Evolutionary conservation across 2,797 vertebrate species (phyloP).

Genomic region (Carduelis carduelis): DNA sequence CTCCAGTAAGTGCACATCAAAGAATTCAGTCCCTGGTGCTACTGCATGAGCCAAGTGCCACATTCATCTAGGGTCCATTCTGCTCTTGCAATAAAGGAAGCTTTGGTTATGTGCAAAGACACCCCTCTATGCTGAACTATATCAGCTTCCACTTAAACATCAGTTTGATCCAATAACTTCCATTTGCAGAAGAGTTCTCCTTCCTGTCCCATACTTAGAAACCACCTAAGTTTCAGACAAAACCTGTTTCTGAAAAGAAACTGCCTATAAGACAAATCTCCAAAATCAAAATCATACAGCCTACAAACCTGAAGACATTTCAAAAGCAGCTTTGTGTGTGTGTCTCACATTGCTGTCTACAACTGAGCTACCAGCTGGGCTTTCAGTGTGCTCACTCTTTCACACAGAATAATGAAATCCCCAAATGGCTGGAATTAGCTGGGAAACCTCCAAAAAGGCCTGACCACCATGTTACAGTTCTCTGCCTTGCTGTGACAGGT

Average conservation of each 20-base stretch:
- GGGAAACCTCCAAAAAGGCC: not conserved
- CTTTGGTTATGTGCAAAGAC: not conserved
- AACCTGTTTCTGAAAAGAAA: not conserved
- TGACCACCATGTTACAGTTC: not conserved
- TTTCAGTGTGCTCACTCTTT: not conserved
- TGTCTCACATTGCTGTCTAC: not conserved
- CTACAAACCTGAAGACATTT: not conserved
- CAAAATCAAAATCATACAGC: not conserved
- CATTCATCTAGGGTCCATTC: rapidly evolving
- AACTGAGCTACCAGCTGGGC: not conserved
- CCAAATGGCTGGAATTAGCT: not conserved
- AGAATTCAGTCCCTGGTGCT: not conserved
- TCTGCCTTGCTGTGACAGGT: not conserved
- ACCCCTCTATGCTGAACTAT: not conserved
- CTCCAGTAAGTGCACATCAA: not conserved
- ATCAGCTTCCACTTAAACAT: not conserved
- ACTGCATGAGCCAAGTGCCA: not conserved
- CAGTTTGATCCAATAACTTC: not conserved
- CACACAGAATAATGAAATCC: not conserved
- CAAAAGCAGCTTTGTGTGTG: not conserved
- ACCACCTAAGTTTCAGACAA: not conserved
- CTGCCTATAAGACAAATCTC: not conserved
- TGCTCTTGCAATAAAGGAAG: not conserved
- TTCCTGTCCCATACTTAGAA: not conserved
- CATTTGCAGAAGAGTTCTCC: not conserved